phyloP scores from a whole-genome alignment of 2,888 invertebrate species.

The Volucella inanis region DNA sequence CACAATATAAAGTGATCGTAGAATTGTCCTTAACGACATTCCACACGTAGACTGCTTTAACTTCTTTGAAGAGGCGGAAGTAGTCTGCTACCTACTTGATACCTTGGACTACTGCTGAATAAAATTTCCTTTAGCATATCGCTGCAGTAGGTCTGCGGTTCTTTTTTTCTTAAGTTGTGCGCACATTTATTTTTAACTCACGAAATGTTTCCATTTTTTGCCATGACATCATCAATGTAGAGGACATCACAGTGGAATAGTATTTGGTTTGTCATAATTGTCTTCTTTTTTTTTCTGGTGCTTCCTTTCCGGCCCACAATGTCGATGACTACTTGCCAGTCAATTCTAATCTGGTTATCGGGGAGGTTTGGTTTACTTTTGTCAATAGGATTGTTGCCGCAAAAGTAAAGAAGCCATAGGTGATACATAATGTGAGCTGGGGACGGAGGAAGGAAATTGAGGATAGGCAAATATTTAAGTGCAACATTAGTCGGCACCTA shows the following conservation, averaged over 20 bases:
- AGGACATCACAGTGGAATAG: slow-evolving; percentile 28
- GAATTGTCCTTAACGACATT: background rate
- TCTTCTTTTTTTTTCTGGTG: slow-evolving; percentile 1
- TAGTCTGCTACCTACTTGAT: background rate
- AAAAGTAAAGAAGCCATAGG: slow-evolving; percentile 29
- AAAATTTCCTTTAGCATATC: slow-evolving; percentile 12
- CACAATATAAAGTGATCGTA: no score
- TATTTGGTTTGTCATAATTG: slow-evolving; percentile 22
- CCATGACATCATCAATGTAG: slow-evolving; percentile 44
- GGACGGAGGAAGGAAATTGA: no score
- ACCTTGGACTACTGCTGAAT: background rate
- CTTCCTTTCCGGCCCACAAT: slow-evolving; percentile 5
- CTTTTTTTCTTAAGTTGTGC: background rate
- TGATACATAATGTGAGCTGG: background rate
- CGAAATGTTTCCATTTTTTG: slow-evolving; percentile 32
- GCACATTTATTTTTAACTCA: slow-evolving; percentile 33
- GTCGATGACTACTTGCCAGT: slow-evolving; percentile 3
- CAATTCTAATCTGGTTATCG: slow-evolving; percentile 39
- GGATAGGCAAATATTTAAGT: no score
- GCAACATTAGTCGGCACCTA: no score
- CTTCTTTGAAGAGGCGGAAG: background rate
- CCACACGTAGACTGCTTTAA: background rate
- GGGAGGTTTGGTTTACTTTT: slow-evolving; percentile 16
- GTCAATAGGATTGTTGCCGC: slow-evolving; percentile 2
- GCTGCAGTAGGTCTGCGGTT: background rate